Evolutionary conservation across 2,113 vertebrate genomes (phyloP).

Genomic region (Perognathus longimembris): DNA sequence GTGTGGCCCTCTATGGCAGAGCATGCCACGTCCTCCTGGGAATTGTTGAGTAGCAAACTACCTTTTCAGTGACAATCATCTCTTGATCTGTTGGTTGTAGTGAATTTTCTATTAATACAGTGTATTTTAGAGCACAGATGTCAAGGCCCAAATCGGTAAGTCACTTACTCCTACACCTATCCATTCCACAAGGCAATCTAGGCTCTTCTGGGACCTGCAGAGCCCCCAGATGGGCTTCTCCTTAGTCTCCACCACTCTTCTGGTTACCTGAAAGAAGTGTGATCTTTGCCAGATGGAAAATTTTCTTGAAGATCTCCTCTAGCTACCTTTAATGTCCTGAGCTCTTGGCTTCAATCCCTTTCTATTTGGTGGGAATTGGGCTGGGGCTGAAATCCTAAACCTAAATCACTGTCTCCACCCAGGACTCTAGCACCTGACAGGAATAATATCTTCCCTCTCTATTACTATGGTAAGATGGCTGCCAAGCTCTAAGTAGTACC

Average conservation of each 20-base stretch:
- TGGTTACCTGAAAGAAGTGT: background rate
- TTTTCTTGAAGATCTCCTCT: background rate
- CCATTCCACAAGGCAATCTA: background rate
- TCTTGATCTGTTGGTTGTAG: background rate
- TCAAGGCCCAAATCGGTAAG: background rate
- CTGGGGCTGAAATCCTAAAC: background rate
- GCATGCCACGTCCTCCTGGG: background rate
- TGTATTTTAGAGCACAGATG: background rate
- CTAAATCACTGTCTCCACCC: conserved; percentile 34
- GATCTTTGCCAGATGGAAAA: too few relatives aligned
- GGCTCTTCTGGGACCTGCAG: accelerated
- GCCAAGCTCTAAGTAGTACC: background rate
- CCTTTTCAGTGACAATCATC: background rate
- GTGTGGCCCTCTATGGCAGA: background rate
- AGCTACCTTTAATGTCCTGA: background rate
- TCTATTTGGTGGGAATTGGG: background rate
- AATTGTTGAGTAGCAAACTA: background rate
- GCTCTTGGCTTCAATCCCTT: conserved; percentile 39
- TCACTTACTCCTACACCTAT: too few relatives aligned
- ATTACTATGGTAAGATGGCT: background rate
- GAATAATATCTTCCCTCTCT: background rate
- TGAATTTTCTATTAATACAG: background rate
- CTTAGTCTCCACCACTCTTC: background rate
- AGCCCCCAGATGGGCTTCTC: background rate
- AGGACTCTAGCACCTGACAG: background rate